phyloP scores from a whole-genome alignment of 2,888 invertebrate genomes.

The Myathropa florea region DNA sequence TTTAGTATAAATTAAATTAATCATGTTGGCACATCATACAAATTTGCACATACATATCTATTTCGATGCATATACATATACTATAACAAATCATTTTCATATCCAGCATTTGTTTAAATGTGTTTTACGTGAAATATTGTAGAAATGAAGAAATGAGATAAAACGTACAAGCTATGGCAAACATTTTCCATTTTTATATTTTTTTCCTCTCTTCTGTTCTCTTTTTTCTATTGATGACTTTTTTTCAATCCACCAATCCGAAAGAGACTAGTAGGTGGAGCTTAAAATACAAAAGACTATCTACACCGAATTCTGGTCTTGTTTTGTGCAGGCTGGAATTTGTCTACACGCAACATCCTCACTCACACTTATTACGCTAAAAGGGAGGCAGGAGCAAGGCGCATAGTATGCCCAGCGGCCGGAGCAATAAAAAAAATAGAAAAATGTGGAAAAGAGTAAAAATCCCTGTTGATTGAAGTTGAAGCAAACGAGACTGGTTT shows the following conservation, averaged over 20 bases:
- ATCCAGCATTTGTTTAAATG: background rate
- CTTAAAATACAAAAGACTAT: constrained; percentile 29
- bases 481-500: constrained; percentile 18
- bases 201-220: background rate
- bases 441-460: constrained; percentile 26
- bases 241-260: constrained; percentile 45
- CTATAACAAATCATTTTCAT: no score
- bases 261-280: constrained; percentile 48
- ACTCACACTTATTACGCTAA: constrained; percentile 20
- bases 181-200: no score
- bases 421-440: constrained; percentile 22
- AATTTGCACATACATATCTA: background rate
- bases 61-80: no score
- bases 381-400: constrained; percentile 12
- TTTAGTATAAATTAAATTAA: no score
- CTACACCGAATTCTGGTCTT: constrained; percentile 30
- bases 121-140: no score
- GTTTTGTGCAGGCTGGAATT: constrained; percentile 34
- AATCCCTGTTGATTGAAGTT: constrained; percentile 9
- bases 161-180: no score
- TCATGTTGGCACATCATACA: no score
- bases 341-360: constrained; percentile 18
- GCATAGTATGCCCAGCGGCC: no score
- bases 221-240: constrained; percentile 25
- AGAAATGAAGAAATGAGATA: no score